Evolutionary conservation across 2,797 vertebrate species (phyloP), one percentile per base, ranked within the genome.

Genomic region (Anabacerthia variegaticeps): DNA sequence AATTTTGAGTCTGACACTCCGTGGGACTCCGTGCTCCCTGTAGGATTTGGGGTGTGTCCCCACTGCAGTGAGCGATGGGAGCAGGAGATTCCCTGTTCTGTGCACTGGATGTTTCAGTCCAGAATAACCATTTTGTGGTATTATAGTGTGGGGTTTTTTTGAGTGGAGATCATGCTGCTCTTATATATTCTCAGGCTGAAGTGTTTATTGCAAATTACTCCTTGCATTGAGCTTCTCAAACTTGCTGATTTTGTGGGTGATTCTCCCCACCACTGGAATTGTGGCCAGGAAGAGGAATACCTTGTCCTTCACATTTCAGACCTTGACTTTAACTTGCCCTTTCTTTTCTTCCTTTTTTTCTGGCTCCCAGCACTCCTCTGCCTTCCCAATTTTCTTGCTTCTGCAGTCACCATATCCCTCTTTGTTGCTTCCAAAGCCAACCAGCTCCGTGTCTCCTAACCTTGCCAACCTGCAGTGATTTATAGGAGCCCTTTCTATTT

Each of bases 141-240:
- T 16, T n/a, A 8, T 0, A 34, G 9, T n/a, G 9, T n/a, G 39
- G 37, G 7, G 2, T 36, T 21, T 27, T 39, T 74, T 37, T 39
- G n/a, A 58, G 59, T 5, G 32, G 39, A 37, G 28, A 56, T 71
- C 37, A 15, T 23, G 44, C 83, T 14, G 48, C 74, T 84, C 37
- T 73, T 43, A 6, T 21, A 3, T 6, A 6, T 52, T 36, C 86
- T 96, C 85, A 87, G 93, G 93, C 74, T 84, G 7, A 88, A 84
- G 55, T 10, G 24, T 76, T 91, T 39, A 22, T 58, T 90, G 56
- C 79, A 82, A 51, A 84, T 48, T 46, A 4, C 21, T 79, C 65
- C 39, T 63, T 65, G 56, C 59, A 10, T 34, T 72, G 63, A 93
- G 74, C 71, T 86, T 2, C 62, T 59, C 59, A 12, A 75, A 37